phyloP scores from a whole-genome alignment of 2,888 invertebrate species.

The Thecocarcelia acutangulata region DNA sequence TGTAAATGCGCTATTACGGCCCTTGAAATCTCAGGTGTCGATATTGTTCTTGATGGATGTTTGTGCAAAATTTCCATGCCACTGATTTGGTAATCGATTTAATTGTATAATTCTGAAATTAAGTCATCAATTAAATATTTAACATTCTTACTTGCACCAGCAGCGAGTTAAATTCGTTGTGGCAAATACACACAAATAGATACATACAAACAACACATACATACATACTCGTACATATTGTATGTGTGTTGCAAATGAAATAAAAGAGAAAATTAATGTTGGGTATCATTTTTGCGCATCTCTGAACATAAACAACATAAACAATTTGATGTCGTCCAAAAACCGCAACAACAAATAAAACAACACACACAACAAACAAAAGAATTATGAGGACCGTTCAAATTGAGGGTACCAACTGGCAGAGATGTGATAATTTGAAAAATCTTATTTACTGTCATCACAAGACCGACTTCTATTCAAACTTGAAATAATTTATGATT shows the following conservation, averaged over 20 bases:
- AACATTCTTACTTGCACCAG: not conserved
- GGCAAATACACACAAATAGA: not conserved
- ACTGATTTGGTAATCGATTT: conserved; percentile 45
- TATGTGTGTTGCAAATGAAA: conserved; percentile 1
- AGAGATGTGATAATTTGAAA: conserved; percentile 35
- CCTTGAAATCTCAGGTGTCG: not conserved
- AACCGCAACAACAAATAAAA: conserved; percentile 46
- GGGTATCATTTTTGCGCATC: conserved; percentile 67
- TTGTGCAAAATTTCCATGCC: conserved; percentile 50
- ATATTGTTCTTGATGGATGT: conserved; percentile 8
- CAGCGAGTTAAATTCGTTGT: not conserved
- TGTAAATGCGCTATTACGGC: no score
- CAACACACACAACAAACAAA: conserved; percentile 22
- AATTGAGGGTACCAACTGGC: conserved; percentile 48
- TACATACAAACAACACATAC: not conserved
- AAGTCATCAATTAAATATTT: conserved; percentile 54
- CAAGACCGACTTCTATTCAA: conserved; percentile 60
- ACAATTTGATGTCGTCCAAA: conserved; percentile 35
- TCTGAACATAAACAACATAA: conserved; percentile 46
- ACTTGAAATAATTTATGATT: conserved; percentile 67
- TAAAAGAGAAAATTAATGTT: conserved; percentile 60
- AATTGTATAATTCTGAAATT: conserved; percentile 52
- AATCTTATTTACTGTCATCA: conserved; percentile 55
- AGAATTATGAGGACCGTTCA: conserved; percentile 38
- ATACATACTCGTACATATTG: not conserved